Evolutionary conservation across 2,113 vertebrate species (phyloP).

Genomic region (Mugil cephalus): DNA sequence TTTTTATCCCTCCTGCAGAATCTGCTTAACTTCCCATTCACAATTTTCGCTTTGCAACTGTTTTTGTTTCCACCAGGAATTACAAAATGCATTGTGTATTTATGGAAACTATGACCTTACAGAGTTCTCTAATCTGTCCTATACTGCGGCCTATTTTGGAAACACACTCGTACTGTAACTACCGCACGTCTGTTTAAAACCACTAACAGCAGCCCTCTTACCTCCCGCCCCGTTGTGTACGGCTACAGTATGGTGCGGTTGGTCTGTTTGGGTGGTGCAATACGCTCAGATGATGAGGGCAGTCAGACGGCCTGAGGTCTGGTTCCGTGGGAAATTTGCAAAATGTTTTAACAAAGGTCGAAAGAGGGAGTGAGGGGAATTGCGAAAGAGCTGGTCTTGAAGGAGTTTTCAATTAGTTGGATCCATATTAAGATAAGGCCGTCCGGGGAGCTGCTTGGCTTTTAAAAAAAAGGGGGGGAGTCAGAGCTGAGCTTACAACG

Average conservation of each 20-base stretch:
- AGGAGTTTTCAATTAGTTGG: constrained; percentile 78
- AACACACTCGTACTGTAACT: constrained; percentile 6
- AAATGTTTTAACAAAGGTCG: constrained; percentile 67
- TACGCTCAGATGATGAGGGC: constrained; percentile 44
- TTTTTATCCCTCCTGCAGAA: neutral
- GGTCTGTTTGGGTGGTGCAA: constrained; percentile 52
- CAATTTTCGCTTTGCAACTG: neutral
- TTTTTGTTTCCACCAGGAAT: neutral
- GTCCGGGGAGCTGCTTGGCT: constrained; percentile 67
- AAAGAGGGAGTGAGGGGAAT: constrained; percentile 54
- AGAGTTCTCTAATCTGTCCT: constrained; percentile 29
- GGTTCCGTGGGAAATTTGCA: constrained; percentile 76
- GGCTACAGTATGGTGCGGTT: constrained; percentile 19
- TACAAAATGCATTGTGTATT: constrained; percentile 16
- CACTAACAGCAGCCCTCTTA: constrained; percentile 49
- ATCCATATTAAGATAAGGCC: constrained; percentile 80
- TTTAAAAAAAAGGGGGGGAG: constrained; percentile 55
- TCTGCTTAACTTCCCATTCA: neutral
- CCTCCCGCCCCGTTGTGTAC: constrained; percentile 30
- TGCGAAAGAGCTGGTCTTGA: constrained; percentile 67
- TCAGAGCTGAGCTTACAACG: constrained; percentile 32
- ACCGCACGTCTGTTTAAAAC: constrained; percentile 23
- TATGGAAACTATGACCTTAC: constrained; percentile 19
- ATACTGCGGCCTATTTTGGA: constrained; percentile 28
- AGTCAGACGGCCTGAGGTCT: constrained; percentile 45